Base-by-base conservation (phyloP, 2,113 vertebrate genomes). In the Psammodynastes pulverulentus region DNA sequence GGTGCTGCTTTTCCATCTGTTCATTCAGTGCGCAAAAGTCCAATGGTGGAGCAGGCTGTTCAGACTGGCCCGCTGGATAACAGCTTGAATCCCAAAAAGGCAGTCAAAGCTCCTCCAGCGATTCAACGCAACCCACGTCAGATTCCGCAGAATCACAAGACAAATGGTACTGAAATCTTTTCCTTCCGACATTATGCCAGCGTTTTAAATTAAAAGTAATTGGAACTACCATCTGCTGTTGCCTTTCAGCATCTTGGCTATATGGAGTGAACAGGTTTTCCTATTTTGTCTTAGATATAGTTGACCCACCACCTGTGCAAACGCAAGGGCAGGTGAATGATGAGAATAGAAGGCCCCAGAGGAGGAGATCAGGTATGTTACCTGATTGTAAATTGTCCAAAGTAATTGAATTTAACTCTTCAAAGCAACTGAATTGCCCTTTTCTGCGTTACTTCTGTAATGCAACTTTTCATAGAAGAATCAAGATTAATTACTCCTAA, bases 41-140 rank as follows among this genome's bases (percentile, higher is more conserved):
- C 98, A 26, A 99, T 98, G 98, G 99, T 99, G 9, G 99, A 99
- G 93, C 99, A 99, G 95, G 99, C 98, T 49, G 98, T 99, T 34
- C 99, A 99, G 97, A 99, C 99, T 0, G 96, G 98, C 13, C 97
- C 98, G 0, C 95, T 97, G 3, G 98, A 99, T 43, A 97, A 95
- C 94, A 97, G 95, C 94, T 21, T 96, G 45, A 96, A 93, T 3
- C 96, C 97, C 15, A 98, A 97, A 79, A 98, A 98, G 94, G 97
- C 96, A 0, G 92, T 87, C 89, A 97, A 98, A 95, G 98, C 97
- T 2, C n/a, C 95, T 0, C 93, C 96, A 0, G 97, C 95, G 54
- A 94, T 94, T 5, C 97, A 96, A 56, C 97, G 97, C 92, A 95
- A 85, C 0, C 96, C 97, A 9, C 95, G 95, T 72, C 98, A 96